Evolutionary conservation across 2,888 invertebrate species (phyloP).

Genomic region (Chirona hameri): DNA sequence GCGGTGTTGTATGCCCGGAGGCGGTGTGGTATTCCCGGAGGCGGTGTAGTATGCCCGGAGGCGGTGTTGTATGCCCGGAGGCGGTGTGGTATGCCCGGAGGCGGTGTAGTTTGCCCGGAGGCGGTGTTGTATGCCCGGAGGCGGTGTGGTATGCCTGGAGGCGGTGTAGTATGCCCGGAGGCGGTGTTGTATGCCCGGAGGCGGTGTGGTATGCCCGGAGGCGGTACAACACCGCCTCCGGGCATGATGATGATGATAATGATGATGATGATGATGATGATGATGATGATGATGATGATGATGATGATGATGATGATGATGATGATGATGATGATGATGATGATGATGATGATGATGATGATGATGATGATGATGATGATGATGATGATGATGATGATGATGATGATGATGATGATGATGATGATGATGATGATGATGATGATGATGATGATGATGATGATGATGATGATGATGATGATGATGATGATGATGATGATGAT

Average conservation of each 20-base stretch:
- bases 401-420: conserved; percentile 3
- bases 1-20: no score
- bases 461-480: conserved; percentile 5
- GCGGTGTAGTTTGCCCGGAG: no score
- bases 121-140: no score
- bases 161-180: no score
- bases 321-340: conserved; percentile 22
- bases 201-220: no score
- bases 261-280: conserved; percentile 5
- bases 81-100: no score
- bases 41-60: no score
- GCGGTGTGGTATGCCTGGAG: no score
- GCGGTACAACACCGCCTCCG: no score
- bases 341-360: conserved; percentile 22
- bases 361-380: conserved; percentile 22
- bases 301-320: conserved; percentile 22
- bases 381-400: conserved; percentile 8
- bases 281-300: conserved; percentile 22
- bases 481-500: conserved; percentile 22
- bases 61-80: no score
- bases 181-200: no score
- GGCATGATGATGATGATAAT: conserved; percentile 22
- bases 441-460: conserved; percentile 22
- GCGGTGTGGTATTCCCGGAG: no score
- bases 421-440: conserved; percentile 10